These are phyloP conservation scores for Cenopis cana DNA, from an alignment of 2,888 invertebrate genomes.

Conservation along the genomic window DNA sequence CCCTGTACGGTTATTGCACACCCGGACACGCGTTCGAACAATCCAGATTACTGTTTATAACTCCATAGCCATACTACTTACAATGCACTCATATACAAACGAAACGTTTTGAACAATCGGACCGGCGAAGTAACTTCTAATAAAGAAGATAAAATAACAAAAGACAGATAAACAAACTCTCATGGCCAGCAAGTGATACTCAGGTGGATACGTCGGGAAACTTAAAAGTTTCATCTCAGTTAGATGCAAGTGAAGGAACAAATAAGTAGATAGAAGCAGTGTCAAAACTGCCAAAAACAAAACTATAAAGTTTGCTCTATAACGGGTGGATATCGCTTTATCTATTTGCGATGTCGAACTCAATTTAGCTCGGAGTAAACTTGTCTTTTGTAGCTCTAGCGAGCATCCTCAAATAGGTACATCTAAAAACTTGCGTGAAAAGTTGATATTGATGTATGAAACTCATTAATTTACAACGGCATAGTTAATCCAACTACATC, in stretches of 20 bases:
- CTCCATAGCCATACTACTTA: constrained; percentile 20
- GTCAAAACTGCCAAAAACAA: constrained; percentile 86
- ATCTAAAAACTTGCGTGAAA: background rate
- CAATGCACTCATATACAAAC: background rate
- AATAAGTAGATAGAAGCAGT: constrained; percentile 82
- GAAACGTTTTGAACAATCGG: constrained; percentile 44
- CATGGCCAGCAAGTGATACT: constrained; percentile 70
- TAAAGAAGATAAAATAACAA: constrained; percentile 52
- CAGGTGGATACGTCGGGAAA: constrained; percentile 73
- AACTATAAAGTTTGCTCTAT: constrained; percentile 84
- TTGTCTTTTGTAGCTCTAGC: constrained; percentile 65
- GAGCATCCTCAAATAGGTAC: constrained; percentile 19
- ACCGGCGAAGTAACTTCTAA: constrained; percentile 43
- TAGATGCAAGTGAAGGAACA: constrained; percentile 79
- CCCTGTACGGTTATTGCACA: constrained; percentile 51
- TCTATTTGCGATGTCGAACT: constrained; percentile 82
- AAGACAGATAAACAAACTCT: constrained; percentile 67
- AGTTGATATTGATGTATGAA: constrained; percentile 8
- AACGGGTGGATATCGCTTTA: constrained; percentile 80
- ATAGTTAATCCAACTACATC: constrained; percentile 38
- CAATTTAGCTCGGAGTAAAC: constrained; percentile 71
- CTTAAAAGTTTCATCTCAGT: constrained; percentile 80
- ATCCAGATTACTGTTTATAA: constrained; percentile 46
- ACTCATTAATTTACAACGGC: constrained; percentile 14
- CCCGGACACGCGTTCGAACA: constrained; percentile 13